Evolutionary conservation across 2,113 vertebrate species (phyloP), one percentile per base, ranked within the genome.

Genomic region (Trematomus loennbergii): DNA sequence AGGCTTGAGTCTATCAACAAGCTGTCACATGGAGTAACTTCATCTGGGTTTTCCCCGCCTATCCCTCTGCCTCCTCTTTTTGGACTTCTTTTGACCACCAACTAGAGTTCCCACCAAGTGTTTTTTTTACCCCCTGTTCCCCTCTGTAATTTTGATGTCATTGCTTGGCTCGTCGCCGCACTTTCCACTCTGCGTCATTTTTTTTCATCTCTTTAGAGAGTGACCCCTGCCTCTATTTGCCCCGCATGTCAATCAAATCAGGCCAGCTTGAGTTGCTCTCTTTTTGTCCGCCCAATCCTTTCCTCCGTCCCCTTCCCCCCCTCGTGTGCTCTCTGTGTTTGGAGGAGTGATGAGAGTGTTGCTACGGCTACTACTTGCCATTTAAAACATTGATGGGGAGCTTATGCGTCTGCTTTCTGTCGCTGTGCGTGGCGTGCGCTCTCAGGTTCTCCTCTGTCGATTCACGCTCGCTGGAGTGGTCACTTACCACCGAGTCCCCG

Each of bases 401-500:
- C 90, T 96, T 95, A 52, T 93, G 96, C 43, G 92, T 86, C 83
- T 96, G 93, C 88, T 95, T 97, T 92, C 92, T 88, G 67, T 97
- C 96, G 0, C 75, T 93, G 58, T 89, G 93, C 4, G 79, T 83
- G 75, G 92, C 74, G 0, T 95, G 90, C 3, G 88, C 90, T 92
- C 95, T 96, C 57, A 79, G 91, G 87, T 89, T 94, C 81, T 97
- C 97, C 59, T 97, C 96, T 0, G 94, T 94, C 0, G 93, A 95
- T 29, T 97, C 97, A 78, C 95, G 95, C 80, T 96, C 97, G 0
- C 96, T 97, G 84, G 97, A 97, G 10, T 94, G 96, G 55, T 98
- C 97, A 69, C 97, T 99, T 43, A 95, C 95, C 2, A 97, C 94
- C 0, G 98, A 99, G 84, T 98, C 97, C 0, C 96, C 96, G 72